These are phyloP conservation scores for Cherax destructor DNA, from an alignment of 1,140 invertebrate genomes.

Conservation along the genomic window DNA sequence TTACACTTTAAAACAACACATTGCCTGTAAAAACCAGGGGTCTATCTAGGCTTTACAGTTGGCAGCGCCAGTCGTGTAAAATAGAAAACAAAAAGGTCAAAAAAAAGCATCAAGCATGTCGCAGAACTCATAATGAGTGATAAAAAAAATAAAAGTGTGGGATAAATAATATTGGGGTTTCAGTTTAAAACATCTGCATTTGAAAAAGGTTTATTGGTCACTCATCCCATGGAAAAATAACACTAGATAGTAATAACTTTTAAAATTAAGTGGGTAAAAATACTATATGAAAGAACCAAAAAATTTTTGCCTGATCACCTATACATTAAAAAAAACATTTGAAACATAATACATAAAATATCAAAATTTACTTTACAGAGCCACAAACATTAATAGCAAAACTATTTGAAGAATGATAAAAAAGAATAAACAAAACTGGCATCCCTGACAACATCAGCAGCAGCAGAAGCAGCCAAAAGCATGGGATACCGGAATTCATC, in stretches of 20 bases:
- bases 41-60: conserved; percentile 40
- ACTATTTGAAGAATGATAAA: not conserved
- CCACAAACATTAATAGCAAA: conserved; percentile 5
- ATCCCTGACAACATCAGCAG: not conserved
- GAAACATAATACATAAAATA: conserved; percentile 2
- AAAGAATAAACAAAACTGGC: conserved; percentile 8
- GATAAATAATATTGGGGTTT: not conserved
- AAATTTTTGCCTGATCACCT: not conserved
- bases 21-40: not conserved
- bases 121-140: not conserved
- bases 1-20: conserved; percentile 7
- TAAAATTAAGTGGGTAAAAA: not conserved
- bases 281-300: not conserved
- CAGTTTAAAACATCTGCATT: not conserved
- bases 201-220: not conserved
- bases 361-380: not conserved
- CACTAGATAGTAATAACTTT: too few relatives aligned
- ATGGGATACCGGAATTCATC: conserved; percentile 97
- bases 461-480: conserved; percentile 46
- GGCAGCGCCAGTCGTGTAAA: conserved; percentile 49
- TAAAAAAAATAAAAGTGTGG: not conserved
- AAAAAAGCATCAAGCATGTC: conserved; percentile 2
- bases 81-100: conserved; percentile 27
- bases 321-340: not conserved
- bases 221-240: not conserved